Percentiles rank a stretch among this genome's conserved stretches.
These are phyloP conservation scores for Xenopus borealis DNA, from an alignment of 2,113 vertebrate species.

Conservation along the genomic window DNA sequence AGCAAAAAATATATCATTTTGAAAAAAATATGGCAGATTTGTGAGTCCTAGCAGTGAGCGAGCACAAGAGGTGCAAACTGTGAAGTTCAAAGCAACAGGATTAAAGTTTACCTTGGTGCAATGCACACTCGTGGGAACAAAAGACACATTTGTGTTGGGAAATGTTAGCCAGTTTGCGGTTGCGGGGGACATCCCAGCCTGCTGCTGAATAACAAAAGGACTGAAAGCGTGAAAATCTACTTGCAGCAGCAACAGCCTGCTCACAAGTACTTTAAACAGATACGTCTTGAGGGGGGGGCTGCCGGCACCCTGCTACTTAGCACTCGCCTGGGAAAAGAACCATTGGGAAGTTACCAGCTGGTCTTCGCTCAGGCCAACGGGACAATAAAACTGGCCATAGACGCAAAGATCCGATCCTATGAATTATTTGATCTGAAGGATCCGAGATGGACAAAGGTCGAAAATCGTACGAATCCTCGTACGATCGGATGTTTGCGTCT, in stretches of 20 bases:
- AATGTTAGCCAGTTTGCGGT: conserved; percentile 21
- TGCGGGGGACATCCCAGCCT: conserved; percentile 8
- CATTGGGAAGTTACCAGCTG: conserved; percentile 35
- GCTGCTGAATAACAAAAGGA: conserved; percentile 41
- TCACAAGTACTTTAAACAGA: conserved; percentile 17
- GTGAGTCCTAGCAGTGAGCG: no score
- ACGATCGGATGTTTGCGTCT: no score
- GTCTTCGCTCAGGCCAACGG: neutral
- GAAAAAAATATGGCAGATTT: neutral
- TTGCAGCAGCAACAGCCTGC: conserved; percentile 6
- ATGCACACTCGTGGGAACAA: conserved; percentile 13
- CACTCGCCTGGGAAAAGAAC: conserved; percentile 21
- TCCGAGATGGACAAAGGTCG: no score
- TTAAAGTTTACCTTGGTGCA: neutral
- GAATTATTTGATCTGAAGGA: no score
- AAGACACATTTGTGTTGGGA: conserved; percentile 20
- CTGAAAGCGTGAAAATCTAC: conserved; percentile 5
- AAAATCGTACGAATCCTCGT: no score
- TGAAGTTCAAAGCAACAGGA: neutral
- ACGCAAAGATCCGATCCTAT: no score
- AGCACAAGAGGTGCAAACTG: neutral
- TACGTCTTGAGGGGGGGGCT: conserved; percentile 22
- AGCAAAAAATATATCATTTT: neutral
- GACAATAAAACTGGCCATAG: no score
- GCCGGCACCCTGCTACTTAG: conserved; percentile 39